A percentile compares a stretch with the other conserved stretches of the same genome.
These are phyloP conservation scores for Ginglymostoma cirratum DNA, from an alignment of 2,113 vertebrate species.

Conservation along the genomic window DNA sequence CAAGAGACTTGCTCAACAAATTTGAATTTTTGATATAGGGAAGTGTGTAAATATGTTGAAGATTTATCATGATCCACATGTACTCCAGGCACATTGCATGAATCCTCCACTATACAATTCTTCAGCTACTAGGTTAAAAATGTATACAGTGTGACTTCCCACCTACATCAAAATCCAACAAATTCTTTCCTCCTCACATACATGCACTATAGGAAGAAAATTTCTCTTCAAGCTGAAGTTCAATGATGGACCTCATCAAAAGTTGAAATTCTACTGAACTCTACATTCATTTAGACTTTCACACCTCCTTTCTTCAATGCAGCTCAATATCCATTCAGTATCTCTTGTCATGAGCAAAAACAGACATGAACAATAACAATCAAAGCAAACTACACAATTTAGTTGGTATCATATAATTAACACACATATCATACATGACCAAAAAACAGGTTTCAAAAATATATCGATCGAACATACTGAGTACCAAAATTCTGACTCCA, in stretches of 20 bases:
- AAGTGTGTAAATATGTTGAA: neutral
- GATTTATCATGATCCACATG: neutral
- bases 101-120: neutral
- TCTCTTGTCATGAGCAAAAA: neutral
- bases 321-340: neutral
- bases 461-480: neutral
- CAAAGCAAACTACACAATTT: neutral
- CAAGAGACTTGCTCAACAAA: neutral
- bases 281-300: neutral
- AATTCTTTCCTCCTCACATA: neutral
- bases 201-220: neutral
- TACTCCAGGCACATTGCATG: neutral
- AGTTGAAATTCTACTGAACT: neutral
- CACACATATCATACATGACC: neutral
- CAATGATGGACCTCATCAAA: neutral
- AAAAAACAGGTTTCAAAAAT: neutral
- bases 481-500: slow-evolving; percentile 9
- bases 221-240: neutral
- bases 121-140: neutral
- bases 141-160: neutral
- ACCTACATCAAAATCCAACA: neutral
- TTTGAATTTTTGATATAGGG: neutral
- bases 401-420: neutral
- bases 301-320: neutral
- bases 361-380: neutral